Evolutionary conservation across 1,140 invertebrate species (phyloP).

Genomic region (Drosophila serrata): DNA sequence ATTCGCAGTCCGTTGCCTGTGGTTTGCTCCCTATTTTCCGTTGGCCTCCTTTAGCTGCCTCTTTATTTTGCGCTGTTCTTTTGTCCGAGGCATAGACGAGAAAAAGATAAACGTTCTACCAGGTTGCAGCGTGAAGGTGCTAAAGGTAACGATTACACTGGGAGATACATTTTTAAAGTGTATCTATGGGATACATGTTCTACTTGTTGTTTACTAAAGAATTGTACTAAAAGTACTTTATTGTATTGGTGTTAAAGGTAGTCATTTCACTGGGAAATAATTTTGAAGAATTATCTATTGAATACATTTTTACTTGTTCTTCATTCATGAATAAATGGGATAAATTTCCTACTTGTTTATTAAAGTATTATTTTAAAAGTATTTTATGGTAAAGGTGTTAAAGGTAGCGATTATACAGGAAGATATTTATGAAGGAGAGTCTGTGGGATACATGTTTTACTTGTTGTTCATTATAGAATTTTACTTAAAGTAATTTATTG

Average conservation of each 20-base stretch:
- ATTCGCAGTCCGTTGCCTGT: slow-evolving; percentile 31
- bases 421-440: background rate
- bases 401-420: too few species aligned
- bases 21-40: slow-evolving; percentile 25
- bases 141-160: slow-evolving; percentile 21
- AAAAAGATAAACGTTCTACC: slow-evolving; percentile 27
- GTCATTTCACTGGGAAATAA: too few species aligned
- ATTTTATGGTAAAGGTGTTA: background rate
- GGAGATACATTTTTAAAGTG: background rate
- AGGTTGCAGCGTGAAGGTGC: slow-evolving; percentile 9
- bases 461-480: background rate
- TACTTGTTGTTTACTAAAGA: too few species aligned
- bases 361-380: background rate
- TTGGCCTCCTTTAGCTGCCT: slow-evolving; percentile 5
- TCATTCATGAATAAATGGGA: background rate
- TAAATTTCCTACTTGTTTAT: background rate
- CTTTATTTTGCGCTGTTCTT: slow-evolving; percentile 28
- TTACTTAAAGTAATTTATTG: background rate
- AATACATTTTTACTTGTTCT: background rate
- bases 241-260: too few species aligned
- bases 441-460: background rate
- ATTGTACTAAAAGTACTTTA: too few species aligned
- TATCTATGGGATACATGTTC: background rate
- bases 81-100: slow-evolving; percentile 34
- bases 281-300: too few species aligned